These are phyloP conservation scores for Calliopsis andreniformis DNA, from an alignment of 1,140 invertebrate genomes.

Conservation along the genomic window DNA sequence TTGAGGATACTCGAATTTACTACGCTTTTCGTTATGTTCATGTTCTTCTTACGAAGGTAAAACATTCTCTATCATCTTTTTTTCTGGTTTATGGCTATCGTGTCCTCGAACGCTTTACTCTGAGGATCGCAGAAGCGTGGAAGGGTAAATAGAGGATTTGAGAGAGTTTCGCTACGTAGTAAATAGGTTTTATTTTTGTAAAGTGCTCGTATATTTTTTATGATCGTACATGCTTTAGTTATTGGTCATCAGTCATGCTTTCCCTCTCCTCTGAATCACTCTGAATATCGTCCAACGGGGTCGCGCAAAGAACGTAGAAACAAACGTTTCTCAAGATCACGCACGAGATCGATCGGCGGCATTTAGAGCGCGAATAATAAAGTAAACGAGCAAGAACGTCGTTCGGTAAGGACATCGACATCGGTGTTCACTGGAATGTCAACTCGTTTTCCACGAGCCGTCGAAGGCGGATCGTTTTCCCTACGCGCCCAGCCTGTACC, in stretches of 20 bases:
- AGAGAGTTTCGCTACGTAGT: conserved; percentile 34
- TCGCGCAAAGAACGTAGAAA: too few relatives aligned
- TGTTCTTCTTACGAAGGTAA: too few relatives aligned
- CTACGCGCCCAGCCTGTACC: conserved; percentile 21
- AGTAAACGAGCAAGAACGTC: conserved; percentile 24
- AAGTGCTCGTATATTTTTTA: too few relatives aligned
- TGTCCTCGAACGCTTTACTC: too few relatives aligned
- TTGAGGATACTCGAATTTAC: neutral
- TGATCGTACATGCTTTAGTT: too few relatives aligned
- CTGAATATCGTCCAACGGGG: neutral
- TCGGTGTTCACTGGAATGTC: conserved; percentile 69
- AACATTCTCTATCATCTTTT: too few relatives aligned
- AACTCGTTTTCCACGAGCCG: conserved; percentile 68
- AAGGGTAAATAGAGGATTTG: conserved; percentile 32
- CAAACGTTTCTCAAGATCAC: conserved; percentile 18
- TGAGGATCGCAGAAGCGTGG: neutral
- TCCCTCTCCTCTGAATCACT: too few relatives aligned
- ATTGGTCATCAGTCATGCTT: too few relatives aligned
- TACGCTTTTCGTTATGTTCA: too few relatives aligned
- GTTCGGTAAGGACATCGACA: conserved; percentile 52
- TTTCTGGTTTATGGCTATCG: too few relatives aligned
- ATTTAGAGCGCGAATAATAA: conserved; percentile 25
- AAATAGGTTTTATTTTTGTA: too few relatives aligned
- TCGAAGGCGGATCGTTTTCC: conserved; percentile 52
- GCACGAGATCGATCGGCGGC: neutral